phyloP scores from a whole-genome alignment of 2,888 invertebrate genomes.

The Parelbella ahira region DNA sequence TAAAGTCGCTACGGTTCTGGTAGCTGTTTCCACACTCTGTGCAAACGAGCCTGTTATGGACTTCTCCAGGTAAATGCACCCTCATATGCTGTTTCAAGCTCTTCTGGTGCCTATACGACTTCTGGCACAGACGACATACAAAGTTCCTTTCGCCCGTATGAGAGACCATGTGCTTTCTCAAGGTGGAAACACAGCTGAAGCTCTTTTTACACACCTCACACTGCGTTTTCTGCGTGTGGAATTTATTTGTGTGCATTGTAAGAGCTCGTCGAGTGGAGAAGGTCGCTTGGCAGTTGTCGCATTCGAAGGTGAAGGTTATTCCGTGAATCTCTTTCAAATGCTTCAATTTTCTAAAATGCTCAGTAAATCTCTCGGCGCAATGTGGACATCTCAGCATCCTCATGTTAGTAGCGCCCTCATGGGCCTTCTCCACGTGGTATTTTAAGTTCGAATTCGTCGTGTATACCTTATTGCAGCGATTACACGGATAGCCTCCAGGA shows the following conservation, averaged over 20 bases:
- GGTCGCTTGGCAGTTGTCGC: conserved; percentile 51
- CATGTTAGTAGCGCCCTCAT: conserved; percentile 52
- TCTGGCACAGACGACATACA: conserved; percentile 65
- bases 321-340: conserved; percentile 59
- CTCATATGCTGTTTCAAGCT: conserved; percentile 64
- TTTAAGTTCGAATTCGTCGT: conserved; percentile 63
- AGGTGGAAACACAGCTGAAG: conserved; percentile 58
- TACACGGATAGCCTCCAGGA: conserved; percentile 60
- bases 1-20: conserved; percentile 45
- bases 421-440: conserved; percentile 54
- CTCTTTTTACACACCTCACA: conserved; percentile 72
- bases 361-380: conserved; percentile 55
- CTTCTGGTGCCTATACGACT: conserved; percentile 72
- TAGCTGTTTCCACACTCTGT: too few relatives aligned
- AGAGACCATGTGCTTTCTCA: conserved; percentile 55
- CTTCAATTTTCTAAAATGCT: conserved; percentile 59
- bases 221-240: conserved; percentile 60
- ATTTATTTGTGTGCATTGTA: conserved; percentile 59
- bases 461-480: conserved; percentile 66
- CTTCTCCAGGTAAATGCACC: conserved; percentile 42
- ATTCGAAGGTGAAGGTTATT: conserved; percentile 54
- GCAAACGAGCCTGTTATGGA: too few relatives aligned
- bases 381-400: conserved; percentile 54
- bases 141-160: conserved; percentile 56
- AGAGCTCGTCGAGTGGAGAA: conserved; percentile 53